A percentile compares a stretch with the other conserved stretches of the same genome.
Conservation (phyloP, 2,113 vertebrate species). For the Stercorarius parasiticus region DNA sequence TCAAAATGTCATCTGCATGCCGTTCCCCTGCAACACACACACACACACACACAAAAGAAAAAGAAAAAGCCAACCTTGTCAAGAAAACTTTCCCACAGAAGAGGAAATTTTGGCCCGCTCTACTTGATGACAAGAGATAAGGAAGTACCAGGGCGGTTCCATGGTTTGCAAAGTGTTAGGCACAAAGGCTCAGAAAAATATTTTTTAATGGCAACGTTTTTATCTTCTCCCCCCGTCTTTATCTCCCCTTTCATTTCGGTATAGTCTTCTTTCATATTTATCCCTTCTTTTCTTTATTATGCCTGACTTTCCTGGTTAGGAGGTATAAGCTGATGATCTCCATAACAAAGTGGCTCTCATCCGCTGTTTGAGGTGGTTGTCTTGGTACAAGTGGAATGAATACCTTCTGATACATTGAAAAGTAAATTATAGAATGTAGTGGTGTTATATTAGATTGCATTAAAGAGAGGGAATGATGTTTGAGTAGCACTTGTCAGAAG, state of each 20-base stretch:
- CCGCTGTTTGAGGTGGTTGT: not conserved
- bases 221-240: not conserved
- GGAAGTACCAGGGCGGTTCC: constrained; percentile 37
- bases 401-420: not conserved
- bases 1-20: not conserved
- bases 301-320: not conserved
- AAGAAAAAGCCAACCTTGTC: not conserved
- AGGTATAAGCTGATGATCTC: not conserved
- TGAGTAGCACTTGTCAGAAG: not conserved
- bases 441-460: not conserved
- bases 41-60: not conserved
- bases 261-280: not conserved
- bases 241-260: not conserved
- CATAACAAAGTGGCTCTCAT: not conserved
- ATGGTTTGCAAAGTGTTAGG: not conserved
- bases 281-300: not conserved
- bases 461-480: not conserved
- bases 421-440: not conserved
- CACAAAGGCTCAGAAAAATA: constrained; percentile 27
- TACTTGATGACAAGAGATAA: constrained; percentile 52
- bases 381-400: not conserved
- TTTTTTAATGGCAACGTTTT: not conserved
- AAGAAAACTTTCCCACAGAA: constrained; percentile 41
- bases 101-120: constrained; percentile 1
- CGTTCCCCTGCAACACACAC: not conserved